Evolutionary conservation across 2,113 vertebrate species (phyloP), one percentile per base, ranked within the genome.

Genomic region (Peromyscus polionotus): DNA sequence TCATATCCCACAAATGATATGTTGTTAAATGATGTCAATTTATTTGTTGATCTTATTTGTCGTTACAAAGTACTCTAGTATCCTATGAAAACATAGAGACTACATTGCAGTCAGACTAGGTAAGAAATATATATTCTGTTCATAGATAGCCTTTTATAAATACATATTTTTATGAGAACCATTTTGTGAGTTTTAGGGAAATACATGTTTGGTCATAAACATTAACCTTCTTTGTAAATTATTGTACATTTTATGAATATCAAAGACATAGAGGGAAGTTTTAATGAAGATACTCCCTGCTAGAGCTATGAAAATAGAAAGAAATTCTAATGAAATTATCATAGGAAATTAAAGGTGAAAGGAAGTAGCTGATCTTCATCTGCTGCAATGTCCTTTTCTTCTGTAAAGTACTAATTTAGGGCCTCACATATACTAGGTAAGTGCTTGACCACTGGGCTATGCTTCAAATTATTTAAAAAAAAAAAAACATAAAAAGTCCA

Each of bases 151-250:
- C 9, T n/a, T 26, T 0, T 39, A 72, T 33, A 81, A 76, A 6
- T 54, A 72, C 81, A 24, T 2, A 10, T 11, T 80, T 87, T 86
- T 91, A 59, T 28, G 76, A 84, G 70, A 61, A 45, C 0, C n/a
- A 59, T 33, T 68, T 67, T 68, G 6, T 54, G 54, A 54, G 54
- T 54, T 54, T 14, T 61, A 39, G 51, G 75, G 8, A 94, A 94
- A 96, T 95, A 45, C 1, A 88, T 91, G 0, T 87, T 91, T 90
- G 57, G 17, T 84, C 36, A 90, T 70, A 89, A 86, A 33, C 54
- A 79, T 36, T 79, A 68, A 79, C 87, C 6, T n/a, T 95, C 72
- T 75, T 0, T 93, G 3, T 85, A 80, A 90, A 42, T 61, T 13
- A 94, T 22, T 84, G 4, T 0, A 3, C 45, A 39, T 75, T 92